phyloP scores from a whole-genome alignment of 2,113 vertebrate species.

The human (Homo sapiens) region GRCh38 chr6:70254501-70255000 shows the following conservation, averaged over 20 bases:
- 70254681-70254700: neutral
- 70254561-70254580: neutral
- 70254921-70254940: neutral
- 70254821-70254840: constrained; percentile 19
- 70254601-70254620: neutral
- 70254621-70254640: neutral
- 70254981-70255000: constrained; percentile 95
- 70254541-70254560: neutral
- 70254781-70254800: constrained; percentile 2
- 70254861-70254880: neutral
- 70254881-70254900: neutral
- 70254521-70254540: constrained; percentile 88
- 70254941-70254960: constrained; percentile 31
- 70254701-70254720: constrained; percentile 35
- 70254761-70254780: neutral
- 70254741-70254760: neutral
- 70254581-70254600: constrained; percentile 11
- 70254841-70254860: neutral
- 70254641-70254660: neutral
- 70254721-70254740: neutral
- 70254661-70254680: neutral
- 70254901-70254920: neutral
- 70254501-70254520: constrained; percentile 94
- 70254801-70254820: constrained; percentile 25
- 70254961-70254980: constrained; percentile 97